Evolutionary conservation across 2,888 invertebrate species (phyloP), one percentile per base, ranked within the genome.

Genomic region (Macrophya annulata): DNA sequence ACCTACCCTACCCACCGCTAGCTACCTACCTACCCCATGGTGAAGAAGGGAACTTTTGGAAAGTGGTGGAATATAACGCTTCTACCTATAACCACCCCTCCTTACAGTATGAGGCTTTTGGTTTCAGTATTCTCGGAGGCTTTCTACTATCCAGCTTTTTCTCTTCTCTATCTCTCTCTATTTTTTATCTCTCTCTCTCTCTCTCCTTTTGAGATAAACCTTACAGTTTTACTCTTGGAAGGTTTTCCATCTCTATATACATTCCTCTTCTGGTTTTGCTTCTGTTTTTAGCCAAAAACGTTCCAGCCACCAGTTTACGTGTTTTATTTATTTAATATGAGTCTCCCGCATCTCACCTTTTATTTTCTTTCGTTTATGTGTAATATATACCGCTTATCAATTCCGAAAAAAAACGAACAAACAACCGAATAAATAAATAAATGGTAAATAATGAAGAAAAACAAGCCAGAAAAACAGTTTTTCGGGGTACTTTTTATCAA

Each of bases 11-110:
- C 31, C 31, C 1, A 31, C 31, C 48, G 1, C 15, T 15, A 12
- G 48, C 48, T 12, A 15, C 48, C 48, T n/a, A n/a, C n/a, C 31
- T 37, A 8, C 15, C 37, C 6, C 68, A 17, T 12, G 37, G 9
- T 31, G 21, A 21, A 62, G 31, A 31, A 31, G 31, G 37, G 68
- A 68, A 77, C 37, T 15, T 77, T 77, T 55, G 9, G 17, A 77
- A 51, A 77, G 77, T 77, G 37, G 77, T n/a, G 43, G 37, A 77
- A 55, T 74, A 43, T 43, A 45, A 74, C 43, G 77, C 51, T 77
- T 25, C 21, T 31, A 31, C 31, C 31, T 31, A 62, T 31, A 62
- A 25, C 25, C 21, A 62, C 21, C 62, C n/a, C 55, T 55, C n/a
- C 55, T 55, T n/a, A 8, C n/a, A 55, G 55, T 17, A n/a, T 55